Conservation (phyloP, 2,113 vertebrate species). For the Okapia johnstoni region DNA sequence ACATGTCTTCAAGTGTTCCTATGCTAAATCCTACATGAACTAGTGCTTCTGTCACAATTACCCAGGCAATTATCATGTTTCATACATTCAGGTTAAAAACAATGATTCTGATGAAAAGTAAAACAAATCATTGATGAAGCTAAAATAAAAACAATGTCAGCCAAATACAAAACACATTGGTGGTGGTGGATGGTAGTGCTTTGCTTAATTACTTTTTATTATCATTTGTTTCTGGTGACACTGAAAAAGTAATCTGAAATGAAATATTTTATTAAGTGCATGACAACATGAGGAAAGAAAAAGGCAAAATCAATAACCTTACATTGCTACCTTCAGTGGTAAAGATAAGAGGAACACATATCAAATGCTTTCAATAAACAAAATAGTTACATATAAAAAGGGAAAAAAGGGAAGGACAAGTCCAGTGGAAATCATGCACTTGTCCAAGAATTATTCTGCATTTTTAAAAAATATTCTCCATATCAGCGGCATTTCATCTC, state of each 20-base stretch:
- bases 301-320: not conserved
- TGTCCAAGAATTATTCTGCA: not conserved
- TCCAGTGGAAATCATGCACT: not conserved
- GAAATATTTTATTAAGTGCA: not conserved
- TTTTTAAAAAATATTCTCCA: not conserved
- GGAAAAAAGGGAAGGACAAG: not conserved
- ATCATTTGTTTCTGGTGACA: not conserved
- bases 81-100: not conserved
- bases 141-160: not conserved
- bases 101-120: not conserved
- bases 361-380: slow-evolving; percentile 11
- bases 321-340: not conserved
- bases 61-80: not conserved
- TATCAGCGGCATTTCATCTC: not conserved
- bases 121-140: not conserved
- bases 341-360: not conserved
- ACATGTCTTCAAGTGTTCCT: not conserved
- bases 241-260: not conserved
- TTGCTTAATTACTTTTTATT: not conserved
- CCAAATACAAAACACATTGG: not conserved
- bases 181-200: not conserved
- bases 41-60: not conserved
- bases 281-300: not conserved
- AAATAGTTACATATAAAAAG: not conserved
- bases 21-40: not conserved